Percentiles rank a stretch among this genome's conserved stretches.
Evolutionary conservation across 2,113 vertebrate genomes (phyloP).

Genomic region (Athene cunicularia): DNA sequence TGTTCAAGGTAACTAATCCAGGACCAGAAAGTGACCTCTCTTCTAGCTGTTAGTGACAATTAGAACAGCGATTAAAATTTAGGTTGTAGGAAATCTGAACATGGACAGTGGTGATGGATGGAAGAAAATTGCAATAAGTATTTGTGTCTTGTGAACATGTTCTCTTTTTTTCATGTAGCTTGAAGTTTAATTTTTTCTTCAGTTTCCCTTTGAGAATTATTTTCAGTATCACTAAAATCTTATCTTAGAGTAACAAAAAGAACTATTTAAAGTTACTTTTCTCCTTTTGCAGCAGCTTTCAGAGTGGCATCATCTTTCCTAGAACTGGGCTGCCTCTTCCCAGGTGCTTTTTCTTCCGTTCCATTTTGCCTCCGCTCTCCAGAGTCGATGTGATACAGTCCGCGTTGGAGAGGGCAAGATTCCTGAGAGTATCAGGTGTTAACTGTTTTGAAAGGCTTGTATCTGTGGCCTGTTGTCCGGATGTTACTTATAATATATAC

Average conservation of each 20-base stretch:
- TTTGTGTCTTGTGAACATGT: rapidly evolving
- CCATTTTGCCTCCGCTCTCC: neutral
- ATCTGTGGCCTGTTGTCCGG: neutral
- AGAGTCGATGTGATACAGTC: neutral
- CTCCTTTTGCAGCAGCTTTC: neutral
- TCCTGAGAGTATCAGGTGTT: neutral
- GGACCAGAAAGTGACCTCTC: neutral
- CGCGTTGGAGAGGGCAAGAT: neutral
- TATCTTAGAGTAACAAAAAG: neutral
- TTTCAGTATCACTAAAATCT: neutral
- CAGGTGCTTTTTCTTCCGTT: neutral
- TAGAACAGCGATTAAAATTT: neutral
- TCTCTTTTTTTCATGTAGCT: neutral
- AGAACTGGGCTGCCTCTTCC: neutral
- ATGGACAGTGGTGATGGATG: neutral
- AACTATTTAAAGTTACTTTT: neutral
- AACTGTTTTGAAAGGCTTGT: neutral
- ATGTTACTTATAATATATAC: neutral
- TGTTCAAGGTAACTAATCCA: neutral
- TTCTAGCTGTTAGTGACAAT: neutral
- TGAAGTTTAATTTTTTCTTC: neutral
- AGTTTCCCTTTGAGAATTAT: neutral
- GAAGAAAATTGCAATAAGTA: neutral
- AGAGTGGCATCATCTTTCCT: neutral
- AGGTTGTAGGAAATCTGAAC: neutral